Evolutionary conservation across 2,888 invertebrate species (phyloP).

Genomic region (Drosophila villosipedis): DNA sequence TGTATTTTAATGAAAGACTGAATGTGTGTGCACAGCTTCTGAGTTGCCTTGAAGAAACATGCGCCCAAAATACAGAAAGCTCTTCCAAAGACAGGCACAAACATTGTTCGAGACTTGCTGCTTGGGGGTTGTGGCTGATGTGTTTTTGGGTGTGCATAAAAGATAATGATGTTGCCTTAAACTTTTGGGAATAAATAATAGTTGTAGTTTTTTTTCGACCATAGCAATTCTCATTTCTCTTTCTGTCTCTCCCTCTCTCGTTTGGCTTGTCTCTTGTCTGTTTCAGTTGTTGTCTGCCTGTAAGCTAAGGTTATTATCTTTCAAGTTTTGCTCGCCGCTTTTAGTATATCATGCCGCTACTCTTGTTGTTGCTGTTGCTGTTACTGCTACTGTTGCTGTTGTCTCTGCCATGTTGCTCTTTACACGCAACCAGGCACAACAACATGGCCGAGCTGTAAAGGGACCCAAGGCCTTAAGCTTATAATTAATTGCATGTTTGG

Average conservation of each 20-base stretch:
- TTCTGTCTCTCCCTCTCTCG: background rate
- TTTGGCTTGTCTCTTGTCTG: constrained; percentile 36
- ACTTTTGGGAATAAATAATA: constrained; percentile 84
- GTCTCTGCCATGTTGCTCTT: constrained; percentile 59
- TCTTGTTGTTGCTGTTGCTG: constrained; percentile 48
- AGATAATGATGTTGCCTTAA: constrained; percentile 85
- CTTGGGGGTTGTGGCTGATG: constrained; percentile 16
- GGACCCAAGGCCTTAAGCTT: constrained; percentile 84
- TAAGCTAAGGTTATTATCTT: constrained; percentile 82
- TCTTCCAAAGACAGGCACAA: constrained; percentile 42
- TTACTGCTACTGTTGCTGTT: constrained; percentile 48
- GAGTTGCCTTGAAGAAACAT: constrained; percentile 53
- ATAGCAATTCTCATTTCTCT: constrained; percentile 21
- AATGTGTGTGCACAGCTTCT: constrained; percentile 40
- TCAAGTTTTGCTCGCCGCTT: constrained; percentile 69
- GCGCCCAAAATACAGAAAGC: constrained; percentile 28
- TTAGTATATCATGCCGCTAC: constrained; percentile 47
- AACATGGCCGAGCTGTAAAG: constrained; percentile 73
- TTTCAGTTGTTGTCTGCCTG: constrained; percentile 48
- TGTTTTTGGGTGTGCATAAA: constrained; percentile 73
- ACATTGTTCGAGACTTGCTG: constrained; percentile 45
- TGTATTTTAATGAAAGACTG: constrained; percentile 63
- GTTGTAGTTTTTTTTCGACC: constrained; percentile 59
- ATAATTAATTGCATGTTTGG: constrained; percentile 85
- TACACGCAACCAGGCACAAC: constrained; percentile 65